A percentile compares a stretch with the other conserved stretches of the same genome.
Conservation (phyloP, 2,113 vertebrate genomes). For the Pandion haliaetus region DNA sequence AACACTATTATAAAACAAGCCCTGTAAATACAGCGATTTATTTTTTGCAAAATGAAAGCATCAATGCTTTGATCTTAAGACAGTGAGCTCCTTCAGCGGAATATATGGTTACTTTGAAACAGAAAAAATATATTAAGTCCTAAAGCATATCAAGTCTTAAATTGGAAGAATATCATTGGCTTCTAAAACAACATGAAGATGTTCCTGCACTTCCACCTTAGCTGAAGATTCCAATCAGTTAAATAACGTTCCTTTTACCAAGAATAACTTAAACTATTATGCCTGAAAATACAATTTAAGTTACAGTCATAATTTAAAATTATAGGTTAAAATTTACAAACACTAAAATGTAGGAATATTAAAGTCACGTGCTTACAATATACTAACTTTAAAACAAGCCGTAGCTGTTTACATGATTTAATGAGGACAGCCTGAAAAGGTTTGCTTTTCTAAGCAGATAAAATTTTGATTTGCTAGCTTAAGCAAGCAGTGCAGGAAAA, state of each 20-base stretch:
- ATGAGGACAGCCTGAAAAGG: background rate
- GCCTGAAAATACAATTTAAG: background rate
- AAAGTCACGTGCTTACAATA: background rate
- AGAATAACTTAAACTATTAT: background rate
- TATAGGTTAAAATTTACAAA: background rate
- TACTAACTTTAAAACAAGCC: background rate
- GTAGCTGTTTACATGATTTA: background rate
- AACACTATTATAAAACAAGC: background rate
- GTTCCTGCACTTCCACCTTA: background rate
- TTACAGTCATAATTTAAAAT: background rate
- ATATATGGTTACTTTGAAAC: background rate
- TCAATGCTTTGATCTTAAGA: background rate
- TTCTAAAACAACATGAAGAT: background rate
- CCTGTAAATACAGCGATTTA: background rate
- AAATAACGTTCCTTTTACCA: background rate
- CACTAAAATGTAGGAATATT: background rate
- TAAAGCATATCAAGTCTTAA: background rate
- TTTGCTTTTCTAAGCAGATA: background rate
- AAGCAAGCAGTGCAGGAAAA: background rate
- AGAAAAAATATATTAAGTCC: background rate
- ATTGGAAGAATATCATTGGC: background rate
- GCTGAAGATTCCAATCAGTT: background rate
- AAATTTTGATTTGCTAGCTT: background rate
- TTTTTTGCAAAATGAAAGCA: background rate
- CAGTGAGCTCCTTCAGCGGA: background rate